Conservation (phyloP, 2,888 invertebrate genomes). For the Callyntrura guangdongensis region DNA sequence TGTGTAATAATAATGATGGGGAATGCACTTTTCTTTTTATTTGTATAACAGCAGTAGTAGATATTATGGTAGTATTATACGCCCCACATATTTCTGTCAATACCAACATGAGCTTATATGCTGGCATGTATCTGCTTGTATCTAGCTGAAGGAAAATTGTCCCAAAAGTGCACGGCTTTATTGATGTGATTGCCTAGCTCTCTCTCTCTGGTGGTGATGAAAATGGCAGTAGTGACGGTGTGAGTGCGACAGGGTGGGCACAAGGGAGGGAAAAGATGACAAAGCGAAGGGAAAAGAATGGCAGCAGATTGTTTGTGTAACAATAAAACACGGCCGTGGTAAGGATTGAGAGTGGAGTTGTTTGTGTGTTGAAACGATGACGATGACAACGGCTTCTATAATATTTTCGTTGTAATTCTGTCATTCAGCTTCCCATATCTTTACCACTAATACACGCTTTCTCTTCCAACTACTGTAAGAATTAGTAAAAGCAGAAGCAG, state of each 20-base stretch:
- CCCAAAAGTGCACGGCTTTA: constrained; percentile 45
- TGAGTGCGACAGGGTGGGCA: constrained; percentile 16
- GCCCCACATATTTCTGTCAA: too few relatives aligned
- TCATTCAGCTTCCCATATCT: constrained; percentile 69
- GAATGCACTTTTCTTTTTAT: neutral
- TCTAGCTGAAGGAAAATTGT: neutral
- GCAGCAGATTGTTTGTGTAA: constrained; percentile 76
- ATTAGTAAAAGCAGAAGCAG: neutral
- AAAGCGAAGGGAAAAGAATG: constrained; percentile 43
- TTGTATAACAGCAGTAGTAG: too few relatives aligned
- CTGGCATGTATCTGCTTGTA: neutral
- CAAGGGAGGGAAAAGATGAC: constrained; percentile 25
- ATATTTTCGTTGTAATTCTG: constrained; percentile 70
- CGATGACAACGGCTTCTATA: constrained; percentile 51
- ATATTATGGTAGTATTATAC: too few relatives aligned
- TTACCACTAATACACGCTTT: neutral
- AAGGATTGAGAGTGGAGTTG: neutral
- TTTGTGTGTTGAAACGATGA: constrained; percentile 11
- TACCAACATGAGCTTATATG: too few relatives aligned
- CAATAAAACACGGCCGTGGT: constrained; percentile 48
- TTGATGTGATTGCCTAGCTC: constrained; percentile 71
- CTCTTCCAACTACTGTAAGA: neutral
- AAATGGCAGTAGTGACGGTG: neutral
- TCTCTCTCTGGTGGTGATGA: constrained; percentile 15
- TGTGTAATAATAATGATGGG: constrained; percentile 27